Base-by-base conservation (phyloP, 2,113 vertebrate genomes). In the Xyrauchen texanus region DNA sequence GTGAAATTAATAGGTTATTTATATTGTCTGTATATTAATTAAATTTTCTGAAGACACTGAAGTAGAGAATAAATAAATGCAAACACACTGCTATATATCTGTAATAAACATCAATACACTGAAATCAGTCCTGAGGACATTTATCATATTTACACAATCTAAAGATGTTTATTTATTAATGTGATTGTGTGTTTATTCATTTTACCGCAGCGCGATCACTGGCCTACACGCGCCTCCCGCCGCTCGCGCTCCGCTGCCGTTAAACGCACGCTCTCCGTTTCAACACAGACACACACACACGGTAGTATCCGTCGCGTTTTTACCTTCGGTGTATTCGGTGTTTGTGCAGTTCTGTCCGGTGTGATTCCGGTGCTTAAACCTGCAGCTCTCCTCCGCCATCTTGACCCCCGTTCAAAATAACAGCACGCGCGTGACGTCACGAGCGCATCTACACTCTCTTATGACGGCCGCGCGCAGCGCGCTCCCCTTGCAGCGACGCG, bases 391-490 rank as follows among this genome's bases (percentile, higher is more conserved):
- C 86, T 78, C 94, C 94, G 94, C 94, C 95, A 96, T 96, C 94
- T 96, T 93, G 90, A 93, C 88, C 90, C 86, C 52, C 72, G 90
- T 92, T 94, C 93, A 94, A 94, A 94, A 94, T 93, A 93, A 93
- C 92, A 90, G 87, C 90, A 87, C 85, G 64, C 77, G 80, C 85
- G 83, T 93, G 93, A 94, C 93, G 92, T 94, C 92, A 93, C 88
- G n/a, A 68, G 88, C 89, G 75, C 85, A 8, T 7, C 42, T 60
- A 90, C 15, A 47, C 11, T 64, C 53, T 89, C 93, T 92, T 93
- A 93, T 93, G 87, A 84, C 87, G 21, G 21, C 21, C 65, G 49
- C n/a, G 65, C 65, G 45, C 45, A 0, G 65, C 8, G 55, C 55
- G 15, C 13, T 7, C 6, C 55, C 6, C 55, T 12, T 34, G 21